Evolutionary conservation across 1,140 invertebrate species (phyloP), one percentile per base, ranked within the genome.

Genomic region (Magallana angulata): DNA sequence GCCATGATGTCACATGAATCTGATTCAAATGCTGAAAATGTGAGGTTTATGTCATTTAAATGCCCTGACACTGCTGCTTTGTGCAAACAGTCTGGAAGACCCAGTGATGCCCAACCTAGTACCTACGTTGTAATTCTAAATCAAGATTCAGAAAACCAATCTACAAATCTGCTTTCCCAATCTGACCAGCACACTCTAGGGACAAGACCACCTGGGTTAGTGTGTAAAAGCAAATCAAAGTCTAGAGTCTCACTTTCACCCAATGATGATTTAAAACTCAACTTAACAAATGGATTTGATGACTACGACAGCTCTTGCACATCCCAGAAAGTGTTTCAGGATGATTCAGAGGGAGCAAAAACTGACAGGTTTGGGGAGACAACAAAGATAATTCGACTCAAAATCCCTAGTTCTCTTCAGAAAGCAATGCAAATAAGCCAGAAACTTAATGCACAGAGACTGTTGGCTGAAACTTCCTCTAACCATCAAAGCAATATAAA

Each of bases 261-360:
- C 14, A 82, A 58, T 82, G 85, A 86, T 58, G 36, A 58, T 58
- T 30, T 86, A 16, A 86, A 86, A 36, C 48, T 86, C 4, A 86
- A 86, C 16, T 80, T 86, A 16, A 76, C 64, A n/a, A 30, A 76
- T 30, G 88, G 59, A 58, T 89, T 89, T 87, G 88, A 89, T 60
- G 60, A 87, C 7, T 89, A 89, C 87, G 88, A 89, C 57, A 89
- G 88, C 18, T 59, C 88, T 1, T 56, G 80, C 57, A 80, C 82
- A 60, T 68, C 88, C 60, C 24, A 80, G 12, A 89, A 82, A 14
- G 88, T 89, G 11, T 89, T 89, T 81, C 84, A 64, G 16, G 88
- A 89, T 81, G 85, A 86, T 62, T n/a, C 68, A 57, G 18, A 84
- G 24, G 87, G 85, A 57, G 81, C 57, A 76, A 76, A 76, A n/a